phyloP scores from a whole-genome alignment of 2,113 vertebrate genomes.

The Catagonus wagneri region DNA sequence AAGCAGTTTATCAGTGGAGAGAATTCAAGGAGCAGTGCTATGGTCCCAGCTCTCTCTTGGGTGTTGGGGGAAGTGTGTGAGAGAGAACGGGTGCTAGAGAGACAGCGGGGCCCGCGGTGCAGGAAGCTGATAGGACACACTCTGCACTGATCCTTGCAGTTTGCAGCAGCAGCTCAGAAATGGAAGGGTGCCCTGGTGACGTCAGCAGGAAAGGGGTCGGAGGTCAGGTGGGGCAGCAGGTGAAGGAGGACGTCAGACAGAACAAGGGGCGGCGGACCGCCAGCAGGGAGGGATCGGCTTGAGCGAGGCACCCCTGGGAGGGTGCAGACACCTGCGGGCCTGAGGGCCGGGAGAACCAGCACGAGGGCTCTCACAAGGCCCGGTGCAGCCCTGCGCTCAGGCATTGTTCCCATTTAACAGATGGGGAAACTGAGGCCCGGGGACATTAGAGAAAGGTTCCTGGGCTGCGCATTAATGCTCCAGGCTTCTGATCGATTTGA shows the following conservation, averaged over 20 bases:
- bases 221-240: not conserved
- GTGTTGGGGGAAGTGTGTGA: too few species aligned
- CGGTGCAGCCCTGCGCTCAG: fast-evolving
- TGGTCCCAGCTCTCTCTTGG: not conserved
- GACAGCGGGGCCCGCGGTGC: fast-evolving
- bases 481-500: not conserved
- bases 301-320: too few species aligned
- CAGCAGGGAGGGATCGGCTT: fast-evolving
- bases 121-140: not conserved
- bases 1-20: not conserved
- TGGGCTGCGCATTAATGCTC: fast-evolving
- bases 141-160: fast-evolving
- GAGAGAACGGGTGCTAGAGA: not conserved
- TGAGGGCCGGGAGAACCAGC: not conserved
- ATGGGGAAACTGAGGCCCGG: not conserved
- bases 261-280: not conserved
- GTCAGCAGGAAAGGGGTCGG: not conserved
- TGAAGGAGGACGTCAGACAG: not conserved
- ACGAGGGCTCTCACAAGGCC: not conserved
- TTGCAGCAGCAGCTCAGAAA: not conserved
- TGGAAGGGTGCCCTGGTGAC: fast-evolving
- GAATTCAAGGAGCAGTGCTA: not conserved
- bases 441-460: not conserved
- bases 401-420: not conserved
- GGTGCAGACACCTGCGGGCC: fast-evolving